Evolutionary conservation across 2,113 vertebrate species (phyloP).

Genomic region (Salminus brasiliensis): DNA sequence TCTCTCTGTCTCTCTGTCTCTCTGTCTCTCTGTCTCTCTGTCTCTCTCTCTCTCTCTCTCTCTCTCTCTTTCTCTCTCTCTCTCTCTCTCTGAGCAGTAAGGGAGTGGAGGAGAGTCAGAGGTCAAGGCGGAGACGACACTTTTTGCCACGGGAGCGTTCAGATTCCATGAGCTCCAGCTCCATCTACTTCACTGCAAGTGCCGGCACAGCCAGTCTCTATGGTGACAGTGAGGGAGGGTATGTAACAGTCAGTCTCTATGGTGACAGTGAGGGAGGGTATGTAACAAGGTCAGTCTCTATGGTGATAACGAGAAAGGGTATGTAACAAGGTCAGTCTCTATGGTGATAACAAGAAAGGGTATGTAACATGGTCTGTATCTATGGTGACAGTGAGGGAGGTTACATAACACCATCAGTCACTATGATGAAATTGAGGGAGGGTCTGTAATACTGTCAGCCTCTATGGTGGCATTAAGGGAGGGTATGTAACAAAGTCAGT

Average conservation of each 20-base stretch:
- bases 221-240: slow-evolving; percentile 92
- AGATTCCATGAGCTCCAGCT: slow-evolving; percentile 88
- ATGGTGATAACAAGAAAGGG: slow-evolving; percentile 89
- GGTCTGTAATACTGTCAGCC: too few species aligned
- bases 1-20: neutral
- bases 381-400: neutral
- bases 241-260: slow-evolving; percentile 50
- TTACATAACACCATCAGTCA: neutral
- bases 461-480: too few species aligned
- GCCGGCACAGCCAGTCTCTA: slow-evolving; percentile 73
- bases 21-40: neutral
- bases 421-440: too few species aligned
- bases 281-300: too few species aligned
- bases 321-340: slow-evolving; percentile 54
- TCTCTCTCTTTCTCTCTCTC: neutral
- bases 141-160: slow-evolving; percentile 81
- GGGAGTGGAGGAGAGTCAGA: slow-evolving; percentile 86
- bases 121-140: slow-evolving; percentile 73
- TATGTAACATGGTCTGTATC: slow-evolving; percentile 61
- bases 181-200: slow-evolving; percentile 91
- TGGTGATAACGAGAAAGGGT: too few species aligned
- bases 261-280: neutral
- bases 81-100: slow-evolving; percentile 69
- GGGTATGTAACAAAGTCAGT: neutral
- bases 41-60: neutral